Conservation (phyloP, 2,888 invertebrate species). For the Leptinotarsa haldemani region DNA sequence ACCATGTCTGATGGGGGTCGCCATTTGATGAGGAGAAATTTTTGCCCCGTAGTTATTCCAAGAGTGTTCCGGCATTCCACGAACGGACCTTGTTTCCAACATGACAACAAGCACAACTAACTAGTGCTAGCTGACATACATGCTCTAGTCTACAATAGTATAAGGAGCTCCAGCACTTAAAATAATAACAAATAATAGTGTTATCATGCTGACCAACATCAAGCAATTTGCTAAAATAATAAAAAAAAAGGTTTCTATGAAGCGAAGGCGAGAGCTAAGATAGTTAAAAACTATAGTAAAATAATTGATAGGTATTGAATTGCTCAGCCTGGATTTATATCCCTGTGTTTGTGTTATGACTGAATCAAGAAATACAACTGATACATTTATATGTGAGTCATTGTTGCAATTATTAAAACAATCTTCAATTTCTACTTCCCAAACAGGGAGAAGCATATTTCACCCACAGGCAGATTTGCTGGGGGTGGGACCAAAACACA, state of each 20-base stretch:
- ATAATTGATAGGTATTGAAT: too few species aligned
- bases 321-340: not conserved
- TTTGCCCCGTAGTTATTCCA: constrained; percentile 68
- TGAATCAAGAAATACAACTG: not conserved
- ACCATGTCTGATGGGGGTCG: constrained; percentile 64
- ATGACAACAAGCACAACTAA: constrained; percentile 69
- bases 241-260: constrained; percentile 7
- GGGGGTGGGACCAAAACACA: constrained; percentile 63
- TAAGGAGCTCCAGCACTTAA: constrained; percentile 52
- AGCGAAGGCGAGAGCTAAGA: constrained; percentile 26
- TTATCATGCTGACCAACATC: constrained; percentile 32
- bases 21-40: constrained; percentile 64
- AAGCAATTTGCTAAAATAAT: constrained; percentile 17
- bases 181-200: constrained; percentile 42
- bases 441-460: constrained; percentile 42
- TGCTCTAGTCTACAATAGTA: constrained; percentile 60
- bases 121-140: constrained; percentile 60
- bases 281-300: constrained; percentile 10
- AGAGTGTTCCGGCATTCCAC: constrained; percentile 77
- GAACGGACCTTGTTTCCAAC: constrained; percentile 80
- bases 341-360: not conserved
- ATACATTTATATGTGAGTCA: constrained; percentile 13
- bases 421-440: constrained; percentile 27
- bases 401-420: constrained; percentile 28
- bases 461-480: constrained; percentile 47